These are phyloP conservation scores for Protula sp. DNA, from an alignment of 2,888 invertebrate species.

Conservation along the genomic window DNA sequence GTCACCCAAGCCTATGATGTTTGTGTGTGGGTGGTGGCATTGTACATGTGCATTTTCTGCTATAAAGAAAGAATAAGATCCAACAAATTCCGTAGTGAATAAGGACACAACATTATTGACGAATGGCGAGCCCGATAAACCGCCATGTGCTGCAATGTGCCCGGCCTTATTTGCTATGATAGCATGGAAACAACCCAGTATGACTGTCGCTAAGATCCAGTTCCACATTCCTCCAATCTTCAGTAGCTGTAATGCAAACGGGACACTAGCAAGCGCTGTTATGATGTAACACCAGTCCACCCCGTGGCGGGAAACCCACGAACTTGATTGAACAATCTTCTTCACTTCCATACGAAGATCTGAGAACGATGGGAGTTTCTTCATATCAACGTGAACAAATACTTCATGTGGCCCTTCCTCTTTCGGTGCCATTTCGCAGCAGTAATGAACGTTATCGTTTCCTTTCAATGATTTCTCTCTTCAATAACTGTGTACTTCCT, in stretches of 20 bases:
- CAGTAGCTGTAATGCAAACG: conserved; percentile 22
- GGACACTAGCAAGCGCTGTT: conserved; percentile 18
- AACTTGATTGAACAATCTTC: conserved; percentile 25
- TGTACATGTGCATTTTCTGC: conserved; percentile 42
- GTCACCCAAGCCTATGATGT: conserved; percentile 49
- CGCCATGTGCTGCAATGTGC: conserved; percentile 40
- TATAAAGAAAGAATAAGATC: conserved; percentile 37
- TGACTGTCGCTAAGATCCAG: conserved; percentile 26
- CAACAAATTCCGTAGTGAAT: conserved; percentile 38
- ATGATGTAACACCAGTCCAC: conserved; percentile 33
- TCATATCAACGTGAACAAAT: conserved; percentile 30
- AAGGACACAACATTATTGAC: conserved; percentile 26
- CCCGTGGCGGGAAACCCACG: conserved; percentile 44
- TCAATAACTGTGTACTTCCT: too few species aligned
- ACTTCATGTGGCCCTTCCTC: neutral
- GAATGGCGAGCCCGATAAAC: conserved; percentile 22
- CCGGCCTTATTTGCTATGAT: conserved; percentile 32
- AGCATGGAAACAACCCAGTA: conserved; percentile 35
- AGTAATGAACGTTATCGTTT: neutral
- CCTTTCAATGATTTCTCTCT: neutral
- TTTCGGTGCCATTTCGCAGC: neutral
- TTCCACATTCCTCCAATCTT: conserved; percentile 14
- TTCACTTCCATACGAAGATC: conserved; percentile 32
- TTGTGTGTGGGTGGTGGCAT: conserved; percentile 48
- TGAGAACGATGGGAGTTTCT: conserved; percentile 34